Evolutionary conservation across 2,797 vertebrate genomes (phyloP).

Genomic region (Spheniscus humboldti): DNA sequence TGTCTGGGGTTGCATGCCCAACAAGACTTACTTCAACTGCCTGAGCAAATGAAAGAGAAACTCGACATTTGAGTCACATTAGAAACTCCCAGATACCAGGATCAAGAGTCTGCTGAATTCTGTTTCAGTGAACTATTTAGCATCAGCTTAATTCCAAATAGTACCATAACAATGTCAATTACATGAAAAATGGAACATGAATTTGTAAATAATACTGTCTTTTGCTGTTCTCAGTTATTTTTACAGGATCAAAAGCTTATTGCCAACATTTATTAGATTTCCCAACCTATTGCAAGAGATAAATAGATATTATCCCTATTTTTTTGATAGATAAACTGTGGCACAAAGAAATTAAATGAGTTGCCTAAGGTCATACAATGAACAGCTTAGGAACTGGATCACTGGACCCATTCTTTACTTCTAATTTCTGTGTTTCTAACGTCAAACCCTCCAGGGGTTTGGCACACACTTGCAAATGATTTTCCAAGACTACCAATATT

Average conservation of each 20-base stretch:
- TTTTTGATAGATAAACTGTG: slow-evolving; percentile 21
- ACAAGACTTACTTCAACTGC: neutral
- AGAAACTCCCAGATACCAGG: neutral
- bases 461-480: neutral
- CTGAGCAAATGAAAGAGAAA: neutral
- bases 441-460: neutral
- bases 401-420: neutral
- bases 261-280: slow-evolving; percentile 3
- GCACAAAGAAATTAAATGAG: slow-evolving; percentile 28
- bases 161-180: neutral
- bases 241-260: neutral
- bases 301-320: neutral
- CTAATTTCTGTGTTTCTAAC: neutral
- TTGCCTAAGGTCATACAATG: slow-evolving; percentile 2
- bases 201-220: slow-evolving; percentile 1
- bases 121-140: neutral
- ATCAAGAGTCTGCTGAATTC: neutral
- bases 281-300: neutral
- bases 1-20: neutral
- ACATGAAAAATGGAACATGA: neutral
- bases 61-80: neutral
- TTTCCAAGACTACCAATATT: neutral
- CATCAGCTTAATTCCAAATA: neutral
- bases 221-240: neutral
- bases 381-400: neutral